A percentile compares a stretch with the other conserved stretches of the same genome.
Conservation (phyloP, 2,113 vertebrate species). For the Malurus alboscapulatus region DNA sequence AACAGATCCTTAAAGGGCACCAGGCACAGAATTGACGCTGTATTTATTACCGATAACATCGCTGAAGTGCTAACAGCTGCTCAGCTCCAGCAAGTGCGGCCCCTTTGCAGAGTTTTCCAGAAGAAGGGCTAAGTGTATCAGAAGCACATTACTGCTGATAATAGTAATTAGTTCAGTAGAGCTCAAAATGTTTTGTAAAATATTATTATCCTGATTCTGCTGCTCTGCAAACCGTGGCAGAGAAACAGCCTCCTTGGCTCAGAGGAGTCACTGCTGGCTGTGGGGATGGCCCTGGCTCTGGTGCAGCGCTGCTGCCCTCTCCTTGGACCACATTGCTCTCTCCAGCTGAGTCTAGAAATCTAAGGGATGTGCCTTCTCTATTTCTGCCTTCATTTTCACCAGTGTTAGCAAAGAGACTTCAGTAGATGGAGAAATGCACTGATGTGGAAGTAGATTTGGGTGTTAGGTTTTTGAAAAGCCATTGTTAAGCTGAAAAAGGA, state of each 20-base stretch:
- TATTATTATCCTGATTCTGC: constrained; percentile 16
- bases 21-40: not conserved
- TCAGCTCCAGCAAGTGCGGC: constrained; percentile 38
- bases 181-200: constrained; percentile 49
- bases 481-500: constrained; percentile 37
- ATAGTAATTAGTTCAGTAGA: constrained; percentile 59
- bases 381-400: not conserved
- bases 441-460: constrained; percentile 10
- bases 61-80: constrained; percentile 48
- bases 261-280: not conserved
- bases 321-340: not conserved
- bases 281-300: not conserved
- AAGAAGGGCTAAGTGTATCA: constrained; percentile 36
- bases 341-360: not conserved
- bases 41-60: constrained; percentile 10
- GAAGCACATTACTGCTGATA: constrained; percentile 28
- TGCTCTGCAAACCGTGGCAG: not conserved
- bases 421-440: not conserved
- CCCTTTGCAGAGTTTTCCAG: constrained; percentile 62
- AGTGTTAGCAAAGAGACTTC: not conserved
- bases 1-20: constrained; percentile 49
- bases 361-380: not conserved
- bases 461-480: constrained; percentile 20
- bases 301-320: not conserved
- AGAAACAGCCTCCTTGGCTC: not conserved